Evolutionary conservation across 2,797 vertebrate species (phyloP).

Genomic region (Gambusia yucatana): DNA sequence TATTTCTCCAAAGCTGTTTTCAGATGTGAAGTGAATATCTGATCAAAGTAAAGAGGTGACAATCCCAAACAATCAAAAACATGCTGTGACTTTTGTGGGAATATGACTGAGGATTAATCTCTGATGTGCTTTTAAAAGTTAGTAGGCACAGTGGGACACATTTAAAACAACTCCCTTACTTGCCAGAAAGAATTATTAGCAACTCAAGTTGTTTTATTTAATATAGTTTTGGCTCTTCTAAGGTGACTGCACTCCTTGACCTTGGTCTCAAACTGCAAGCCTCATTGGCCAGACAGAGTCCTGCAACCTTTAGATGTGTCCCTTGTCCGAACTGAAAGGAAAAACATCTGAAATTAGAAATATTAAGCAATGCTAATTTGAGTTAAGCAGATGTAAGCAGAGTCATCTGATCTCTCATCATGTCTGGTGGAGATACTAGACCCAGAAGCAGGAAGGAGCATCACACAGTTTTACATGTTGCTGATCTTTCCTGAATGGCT

Average conservation of each 20-base stretch:
- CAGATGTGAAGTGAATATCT: background rate
- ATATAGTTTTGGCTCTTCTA: background rate
- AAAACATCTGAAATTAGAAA: too few species aligned
- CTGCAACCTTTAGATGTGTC: too few species aligned
- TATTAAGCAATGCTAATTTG: too few species aligned
- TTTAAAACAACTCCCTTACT: background rate
- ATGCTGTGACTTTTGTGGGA: background rate
- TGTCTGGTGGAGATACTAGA: too few species aligned
- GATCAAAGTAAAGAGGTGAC: background rate
- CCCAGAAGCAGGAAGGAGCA: too few species aligned
- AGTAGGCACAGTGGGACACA: background rate
- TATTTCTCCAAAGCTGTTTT: slow-evolving; percentile 26
- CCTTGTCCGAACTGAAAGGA: too few species aligned
- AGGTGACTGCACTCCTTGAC: background rate
- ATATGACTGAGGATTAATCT: background rate
- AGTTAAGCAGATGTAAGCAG: too few species aligned
- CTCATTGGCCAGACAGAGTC: too few species aligned
- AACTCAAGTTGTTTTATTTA: background rate
- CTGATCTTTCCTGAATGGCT: too few species aligned
- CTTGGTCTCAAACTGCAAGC: background rate
- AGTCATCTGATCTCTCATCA: too few species aligned
- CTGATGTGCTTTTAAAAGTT: background rate
- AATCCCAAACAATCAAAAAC: background rate
- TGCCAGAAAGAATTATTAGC: background rate
- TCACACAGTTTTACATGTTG: too few species aligned